phyloP scores from a whole-genome alignment of 2,113 vertebrate genomes.

The Climacteris rufus region DNA sequence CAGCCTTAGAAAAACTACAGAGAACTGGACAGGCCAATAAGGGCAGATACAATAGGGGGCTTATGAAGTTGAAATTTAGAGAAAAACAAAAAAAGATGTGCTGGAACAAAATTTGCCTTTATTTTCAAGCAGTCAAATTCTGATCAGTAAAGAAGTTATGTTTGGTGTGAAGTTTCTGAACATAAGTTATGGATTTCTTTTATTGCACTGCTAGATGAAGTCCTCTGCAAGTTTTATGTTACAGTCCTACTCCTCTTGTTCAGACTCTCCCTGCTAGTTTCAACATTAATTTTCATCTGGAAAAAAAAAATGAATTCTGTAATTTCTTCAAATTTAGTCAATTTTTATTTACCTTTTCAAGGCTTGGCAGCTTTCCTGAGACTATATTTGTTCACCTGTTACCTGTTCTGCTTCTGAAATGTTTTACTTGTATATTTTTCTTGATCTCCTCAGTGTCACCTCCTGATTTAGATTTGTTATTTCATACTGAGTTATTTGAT shows the following conservation, averaged over 20 bases:
- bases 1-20: neutral
- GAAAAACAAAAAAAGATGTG: neutral
- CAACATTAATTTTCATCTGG: neutral
- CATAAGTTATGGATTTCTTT: neutral
- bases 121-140: neutral
- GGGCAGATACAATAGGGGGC: neutral
- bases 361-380: slow-evolving; percentile 3
- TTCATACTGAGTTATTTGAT: slow-evolving; percentile 46
- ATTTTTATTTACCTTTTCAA: neutral
- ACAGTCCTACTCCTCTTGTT: neutral
- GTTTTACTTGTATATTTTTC: neutral
- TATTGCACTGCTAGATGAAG: neutral
- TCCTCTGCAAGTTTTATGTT: neutral
- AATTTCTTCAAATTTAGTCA: neutral
- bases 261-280: neutral
- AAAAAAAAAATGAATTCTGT: neutral
- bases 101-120: neutral
- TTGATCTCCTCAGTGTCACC: slow-evolving; percentile 20
- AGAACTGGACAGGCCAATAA: neutral
- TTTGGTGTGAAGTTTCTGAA: neutral
- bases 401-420: neutral
- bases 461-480: slow-evolving; percentile 40
- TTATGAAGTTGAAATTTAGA: neutral
- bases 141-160: neutral
- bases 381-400: slow-evolving; percentile 12